Percentiles rank a stretch among this genome's conserved stretches.
Evolutionary conservation across 2,888 invertebrate genomes (phyloP).

Genomic region (Cremastobaeus sp.): DNA sequence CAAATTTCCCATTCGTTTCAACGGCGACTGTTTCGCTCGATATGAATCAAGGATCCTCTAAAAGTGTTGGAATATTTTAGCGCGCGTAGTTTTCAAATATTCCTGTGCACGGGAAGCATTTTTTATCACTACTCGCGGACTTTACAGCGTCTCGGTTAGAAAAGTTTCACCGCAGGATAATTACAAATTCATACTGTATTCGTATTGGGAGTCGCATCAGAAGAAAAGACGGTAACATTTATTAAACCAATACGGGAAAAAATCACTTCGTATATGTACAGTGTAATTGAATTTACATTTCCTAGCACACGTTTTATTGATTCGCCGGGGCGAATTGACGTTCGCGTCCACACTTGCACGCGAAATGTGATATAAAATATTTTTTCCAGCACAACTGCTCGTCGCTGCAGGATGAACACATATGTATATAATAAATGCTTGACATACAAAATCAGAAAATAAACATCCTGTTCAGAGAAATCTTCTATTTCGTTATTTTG

Average conservation of each 20-base stretch:
- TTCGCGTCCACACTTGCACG: conserved; percentile 30
- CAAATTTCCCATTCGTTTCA: no score
- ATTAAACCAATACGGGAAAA: conserved; percentile 7
- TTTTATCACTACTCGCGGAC: conserved; percentile 12
- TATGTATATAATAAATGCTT: conserved; percentile 24
- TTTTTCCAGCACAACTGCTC: conserved; percentile 11
- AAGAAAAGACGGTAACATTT: conserved; percentile 9
- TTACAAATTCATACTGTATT: conserved; percentile 10
- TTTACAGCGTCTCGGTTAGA: not conserved
- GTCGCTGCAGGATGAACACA: not conserved
- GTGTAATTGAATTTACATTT: conserved; percentile 29
- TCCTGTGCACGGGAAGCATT: no score
- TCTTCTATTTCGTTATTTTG: no score
- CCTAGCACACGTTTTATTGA: conserved; percentile 32
- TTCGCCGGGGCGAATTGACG: conserved; percentile 31
- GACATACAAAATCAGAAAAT: not conserved
- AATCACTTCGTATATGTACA: conserved; percentile 3
- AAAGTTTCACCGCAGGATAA: conserved; percentile 4
- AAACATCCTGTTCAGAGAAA: not conserved
- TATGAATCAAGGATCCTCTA: no score
- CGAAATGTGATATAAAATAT: conserved; percentile 35
- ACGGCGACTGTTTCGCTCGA: no score
- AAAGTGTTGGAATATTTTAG: no score
- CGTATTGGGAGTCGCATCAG: not conserved
- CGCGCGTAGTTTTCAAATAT: no score